Percentiles rank a stretch among this genome's conserved stretches.
Evolutionary conservation across 2,888 invertebrate genomes (phyloP).

Genomic region (Spisula solida): DNA sequence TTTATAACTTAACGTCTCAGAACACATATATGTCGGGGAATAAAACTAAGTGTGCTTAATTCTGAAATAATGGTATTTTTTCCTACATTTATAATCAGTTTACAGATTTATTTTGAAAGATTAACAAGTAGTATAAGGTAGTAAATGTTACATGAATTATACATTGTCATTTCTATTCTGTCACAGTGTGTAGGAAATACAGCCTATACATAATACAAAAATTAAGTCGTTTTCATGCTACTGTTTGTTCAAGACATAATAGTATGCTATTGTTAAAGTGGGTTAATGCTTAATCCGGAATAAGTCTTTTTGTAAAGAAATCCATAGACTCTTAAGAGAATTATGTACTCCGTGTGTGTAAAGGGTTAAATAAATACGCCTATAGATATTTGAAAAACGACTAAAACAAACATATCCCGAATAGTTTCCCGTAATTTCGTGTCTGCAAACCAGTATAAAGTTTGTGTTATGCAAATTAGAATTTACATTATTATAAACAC

Average conservation of each 20-base stretch:
- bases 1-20: no score
- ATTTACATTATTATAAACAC: background rate
- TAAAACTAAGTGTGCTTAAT: background rate
- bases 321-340: slow-evolving; percentile 13
- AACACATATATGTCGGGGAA: background rate
- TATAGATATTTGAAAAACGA: background rate
- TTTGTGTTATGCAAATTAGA: slow-evolving; percentile 21
- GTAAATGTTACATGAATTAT: background rate
- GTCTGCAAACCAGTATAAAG: background rate
- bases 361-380: slow-evolving; percentile 20
- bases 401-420: slow-evolving; percentile 3
- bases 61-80: background rate
- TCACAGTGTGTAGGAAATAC: background rate
- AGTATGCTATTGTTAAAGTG: slow-evolving; percentile 3
- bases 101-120: background rate
- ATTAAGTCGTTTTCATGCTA: slow-evolving; percentile 27
- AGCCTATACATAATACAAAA: background rate
- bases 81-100: background rate
- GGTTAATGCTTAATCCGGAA: slow-evolving; percentile 46
- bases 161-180: background rate
- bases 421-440: background rate
- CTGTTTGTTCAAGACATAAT: slow-evolving; percentile 34
- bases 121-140: background rate
- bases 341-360: slow-evolving; percentile 16
- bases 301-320: slow-evolving; percentile 54